These are phyloP conservation scores for Phyllostomus discolor DNA, from an alignment of 2,113 vertebrate genomes.

Conservation along the genomic window DNA sequence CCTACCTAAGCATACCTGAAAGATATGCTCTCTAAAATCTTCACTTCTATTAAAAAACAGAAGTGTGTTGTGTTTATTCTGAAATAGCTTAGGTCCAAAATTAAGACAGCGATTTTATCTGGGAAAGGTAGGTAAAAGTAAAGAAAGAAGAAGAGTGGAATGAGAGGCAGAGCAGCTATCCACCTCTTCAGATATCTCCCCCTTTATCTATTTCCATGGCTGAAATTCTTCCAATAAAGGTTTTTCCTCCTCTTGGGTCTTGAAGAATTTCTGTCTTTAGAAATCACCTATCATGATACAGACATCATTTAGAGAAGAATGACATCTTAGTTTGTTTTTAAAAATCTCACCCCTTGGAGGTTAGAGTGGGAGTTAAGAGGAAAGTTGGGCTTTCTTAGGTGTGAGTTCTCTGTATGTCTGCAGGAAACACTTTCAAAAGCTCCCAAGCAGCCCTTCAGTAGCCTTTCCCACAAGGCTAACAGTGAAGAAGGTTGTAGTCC, in stretches of 20 bases:
- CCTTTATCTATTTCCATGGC: not conserved
- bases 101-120: slow-evolving; percentile 18
- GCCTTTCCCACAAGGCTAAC: not conserved
- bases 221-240: not conserved
- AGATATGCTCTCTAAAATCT: not conserved
- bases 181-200: not conserved
- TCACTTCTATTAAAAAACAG: not conserved
- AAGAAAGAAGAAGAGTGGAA: not conserved
- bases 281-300: not conserved
- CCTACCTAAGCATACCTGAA: not conserved
- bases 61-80: slow-evolving; percentile 2
- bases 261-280: not conserved
- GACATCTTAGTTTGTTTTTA: not conserved
- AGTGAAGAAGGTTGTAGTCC: not conserved
- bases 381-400: not conserved
- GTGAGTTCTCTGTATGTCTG: not conserved
- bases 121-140: not conserved
- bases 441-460: not conserved
- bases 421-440: not conserved
- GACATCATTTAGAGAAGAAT: not conserved
- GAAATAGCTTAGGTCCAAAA: slow-evolving; percentile 6
- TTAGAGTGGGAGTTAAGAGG: not conserved
- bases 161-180: not conserved
- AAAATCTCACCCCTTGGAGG: not conserved
- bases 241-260: not conserved